Percentiles rank a stretch among this genome's conserved stretches.
phyloP scores from a whole-genome alignment of 2,797 vertebrate genomes.

The Poeciliopsis gracilis region DNA sequence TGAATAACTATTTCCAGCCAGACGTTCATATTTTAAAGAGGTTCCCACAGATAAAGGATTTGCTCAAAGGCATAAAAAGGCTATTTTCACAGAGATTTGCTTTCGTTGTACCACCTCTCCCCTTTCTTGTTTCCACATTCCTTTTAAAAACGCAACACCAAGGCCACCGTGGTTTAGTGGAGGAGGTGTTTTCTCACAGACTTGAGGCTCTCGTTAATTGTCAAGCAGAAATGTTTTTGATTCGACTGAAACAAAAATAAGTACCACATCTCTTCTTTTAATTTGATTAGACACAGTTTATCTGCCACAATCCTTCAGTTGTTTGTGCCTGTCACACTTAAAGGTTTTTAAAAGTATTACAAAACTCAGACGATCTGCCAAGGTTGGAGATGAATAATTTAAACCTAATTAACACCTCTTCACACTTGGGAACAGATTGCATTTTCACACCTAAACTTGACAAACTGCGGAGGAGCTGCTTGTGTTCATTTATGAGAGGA shows the following conservation, averaged over 20 bases:
- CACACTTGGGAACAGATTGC: conserved; percentile 41
- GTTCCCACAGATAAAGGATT: conserved; percentile 39
- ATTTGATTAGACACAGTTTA: conserved; percentile 27
- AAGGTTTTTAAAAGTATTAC: conserved; percentile 11
- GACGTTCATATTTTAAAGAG: conserved; percentile 15
- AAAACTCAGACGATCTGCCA: conserved; percentile 14
- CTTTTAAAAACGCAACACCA: conserved; percentile 42
- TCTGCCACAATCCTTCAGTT: background rate
- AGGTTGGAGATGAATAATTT: conserved; percentile 42
- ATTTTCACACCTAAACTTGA: conserved; percentile 60
- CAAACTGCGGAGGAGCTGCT: conserved; percentile 39
- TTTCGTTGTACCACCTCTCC: conserved; percentile 32
- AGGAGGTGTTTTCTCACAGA: conserved; percentile 52
- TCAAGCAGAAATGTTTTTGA: conserved; percentile 16
- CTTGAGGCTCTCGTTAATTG: conserved; percentile 37
- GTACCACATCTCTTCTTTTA: conserved; percentile 8
- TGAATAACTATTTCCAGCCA: conserved; percentile 34
- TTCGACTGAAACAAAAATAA: conserved; percentile 17
- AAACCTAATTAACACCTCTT: conserved; percentile 53
- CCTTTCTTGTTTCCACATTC: conserved; percentile 42
- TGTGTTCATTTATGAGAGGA: conserved; percentile 36
- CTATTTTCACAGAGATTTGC: conserved; percentile 41
- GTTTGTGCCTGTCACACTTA: conserved; percentile 21
- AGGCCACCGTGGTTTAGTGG: conserved; percentile 47
- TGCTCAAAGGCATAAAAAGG: conserved; percentile 28